Conservation (phyloP, 2,888 invertebrate genomes). For the Ophion ellenae region DNA sequence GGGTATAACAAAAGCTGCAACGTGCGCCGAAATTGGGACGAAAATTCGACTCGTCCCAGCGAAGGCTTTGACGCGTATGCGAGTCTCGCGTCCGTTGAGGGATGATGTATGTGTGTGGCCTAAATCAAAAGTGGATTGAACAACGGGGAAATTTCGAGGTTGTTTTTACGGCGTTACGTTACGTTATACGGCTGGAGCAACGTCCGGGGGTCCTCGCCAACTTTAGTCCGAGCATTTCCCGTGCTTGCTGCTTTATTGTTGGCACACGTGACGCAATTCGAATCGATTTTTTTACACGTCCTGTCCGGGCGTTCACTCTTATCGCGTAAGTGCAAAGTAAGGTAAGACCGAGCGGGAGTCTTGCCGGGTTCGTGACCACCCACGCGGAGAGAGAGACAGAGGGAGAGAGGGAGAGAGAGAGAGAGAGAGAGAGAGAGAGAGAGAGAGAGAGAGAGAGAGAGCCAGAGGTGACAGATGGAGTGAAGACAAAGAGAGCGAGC, state of each 20-base stretch:
- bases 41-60: no score
- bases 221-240: background rate
- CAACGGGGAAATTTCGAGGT: no score
- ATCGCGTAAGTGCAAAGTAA: constrained; percentile 70
- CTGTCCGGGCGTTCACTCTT: constrained; percentile 53
- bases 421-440: constrained; percentile 31
- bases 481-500: background rate
- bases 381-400: constrained; percentile 48
- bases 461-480: no score
- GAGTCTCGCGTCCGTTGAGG: no score
- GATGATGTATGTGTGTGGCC: no score
- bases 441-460: constrained; percentile 32
- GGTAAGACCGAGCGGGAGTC: constrained; percentile 58
- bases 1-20: no score
- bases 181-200: no score
- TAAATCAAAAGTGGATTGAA: no score
- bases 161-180: no score
- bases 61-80: no score
- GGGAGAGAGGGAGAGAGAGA: constrained; percentile 21
- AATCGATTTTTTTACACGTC: constrained; percentile 67
- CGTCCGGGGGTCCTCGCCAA: no score
- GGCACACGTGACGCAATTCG: constrained; percentile 59
- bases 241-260: background rate
- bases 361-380: constrained; percentile 67
- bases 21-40: no score